Evolutionary conservation across 2,113 vertebrate species (phyloP), one percentile per base, ranked within the genome.

Genomic region (Ancistrus triradiatus): DNA sequence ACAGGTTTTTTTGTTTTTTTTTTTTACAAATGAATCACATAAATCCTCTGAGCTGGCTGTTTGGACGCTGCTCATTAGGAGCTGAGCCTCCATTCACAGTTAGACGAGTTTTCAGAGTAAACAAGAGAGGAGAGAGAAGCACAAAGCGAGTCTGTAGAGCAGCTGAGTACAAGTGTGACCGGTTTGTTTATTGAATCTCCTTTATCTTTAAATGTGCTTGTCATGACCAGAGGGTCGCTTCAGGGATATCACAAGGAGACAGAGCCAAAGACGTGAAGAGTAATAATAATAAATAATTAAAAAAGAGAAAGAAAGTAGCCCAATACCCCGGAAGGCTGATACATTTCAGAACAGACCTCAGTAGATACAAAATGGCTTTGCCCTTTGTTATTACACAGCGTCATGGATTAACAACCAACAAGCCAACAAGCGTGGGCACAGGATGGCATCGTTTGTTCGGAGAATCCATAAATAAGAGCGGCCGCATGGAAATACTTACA

Each of bases 201-300:
- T 73, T 72, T 27, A 33, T 59, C 57, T 37, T 74, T 44, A 61
- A 68, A 63, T 74, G 72, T 74, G 72, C 72, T 69, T 74, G 25
- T 56, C 31, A 14, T 55, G 61, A 73, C 66, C 66, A 17, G 21
- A 27, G 47, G 63, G 56, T 56, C 66, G 35, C 49, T 61, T 74
- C 15, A 15, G 15, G 64, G 25, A 50, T 65, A 49, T 74, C 56
- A 61, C 61, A 74, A 64, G 17, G 24, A 53, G 40, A 49, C 49
- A 13, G 43, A 46, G 40, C 9, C 15, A 46, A 13, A 9, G 25
- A n/a, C n/a, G n/a, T n/a, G n/a, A n/a, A n/a, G n/a, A n/a, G n/a
- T n/a, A n/a, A n/a, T n/a, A n/a, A 37, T 49, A 72, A 47, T 59
- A 43, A 67, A 47, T n/a, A n/a, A n/a, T n/a, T n/a, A n/a, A n/a